phyloP scores from a whole-genome alignment of 2,888 invertebrate genomes.

The Drosophila rubida region DNA sequence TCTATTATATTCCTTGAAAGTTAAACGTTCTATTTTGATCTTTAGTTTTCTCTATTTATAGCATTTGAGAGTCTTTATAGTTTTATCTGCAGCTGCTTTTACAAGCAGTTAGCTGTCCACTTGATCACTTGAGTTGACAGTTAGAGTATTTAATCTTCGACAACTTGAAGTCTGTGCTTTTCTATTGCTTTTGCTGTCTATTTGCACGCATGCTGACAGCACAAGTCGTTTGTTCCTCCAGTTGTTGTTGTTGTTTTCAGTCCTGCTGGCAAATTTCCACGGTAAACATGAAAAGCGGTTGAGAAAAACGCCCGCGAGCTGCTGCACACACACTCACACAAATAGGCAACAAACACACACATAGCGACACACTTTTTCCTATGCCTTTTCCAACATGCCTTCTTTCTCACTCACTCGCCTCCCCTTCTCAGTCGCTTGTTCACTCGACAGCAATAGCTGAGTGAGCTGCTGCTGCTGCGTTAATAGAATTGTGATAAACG shows the following conservation, averaged over 20 bases:
- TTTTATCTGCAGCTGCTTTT: background rate
- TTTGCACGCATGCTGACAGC: slow-evolving; percentile 41
- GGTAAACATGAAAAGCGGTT: slow-evolving; percentile 76
- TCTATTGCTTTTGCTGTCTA: slow-evolving; percentile 14
- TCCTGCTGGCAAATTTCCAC: slow-evolving; percentile 62
- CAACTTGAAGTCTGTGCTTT: background rate
- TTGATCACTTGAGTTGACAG: background rate
- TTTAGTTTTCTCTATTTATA: background rate
- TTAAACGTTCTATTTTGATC: too few species aligned
- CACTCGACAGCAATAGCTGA: slow-evolving; percentile 11
- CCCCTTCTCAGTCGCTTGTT: background rate
- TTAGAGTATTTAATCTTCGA: slow-evolving; percentile 25
- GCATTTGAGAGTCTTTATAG: background rate
- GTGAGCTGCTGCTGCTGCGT: slow-evolving; percentile 49
- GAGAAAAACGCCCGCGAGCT: slow-evolving; percentile 55
- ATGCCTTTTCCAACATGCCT: background rate
- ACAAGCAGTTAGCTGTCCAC: background rate
- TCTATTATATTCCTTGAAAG: too few species aligned
- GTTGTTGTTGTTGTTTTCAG: slow-evolving; percentile 20
- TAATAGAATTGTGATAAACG: slow-evolving; percentile 78
- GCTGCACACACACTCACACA: slow-evolving; percentile 18
- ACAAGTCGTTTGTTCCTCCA: slow-evolving; percentile 33
- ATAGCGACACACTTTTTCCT: background rate
- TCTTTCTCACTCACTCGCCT: background rate
- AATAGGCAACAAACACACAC: background rate